These are phyloP conservation scores for Garra rufa DNA, from an alignment of 2,113 vertebrate species.

Conservation along the genomic window DNA sequence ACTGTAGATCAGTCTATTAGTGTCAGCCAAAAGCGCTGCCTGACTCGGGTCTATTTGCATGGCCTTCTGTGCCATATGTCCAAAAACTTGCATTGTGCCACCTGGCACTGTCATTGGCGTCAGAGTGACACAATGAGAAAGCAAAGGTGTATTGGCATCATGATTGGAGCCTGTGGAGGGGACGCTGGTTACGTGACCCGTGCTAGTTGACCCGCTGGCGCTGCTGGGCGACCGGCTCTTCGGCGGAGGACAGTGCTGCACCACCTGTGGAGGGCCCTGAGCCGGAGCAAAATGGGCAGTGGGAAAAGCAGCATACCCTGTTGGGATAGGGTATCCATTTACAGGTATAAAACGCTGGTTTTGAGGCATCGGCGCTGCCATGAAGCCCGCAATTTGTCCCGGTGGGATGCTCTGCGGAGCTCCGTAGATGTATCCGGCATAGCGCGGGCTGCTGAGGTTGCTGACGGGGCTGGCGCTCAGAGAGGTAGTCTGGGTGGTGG, in stretches of 20 bases:
- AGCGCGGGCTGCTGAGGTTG: constrained; percentile 94
- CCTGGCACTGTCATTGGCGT: constrained; percentile 78
- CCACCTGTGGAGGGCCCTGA: constrained; percentile 81
- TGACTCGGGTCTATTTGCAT: constrained; percentile 90
- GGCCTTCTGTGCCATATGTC: constrained; percentile 87
- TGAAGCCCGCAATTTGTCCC: constrained; percentile 86
- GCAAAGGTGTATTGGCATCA: constrained; percentile 94
- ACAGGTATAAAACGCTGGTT: constrained; percentile 95
- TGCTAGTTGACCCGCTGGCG: constrained; percentile 97
- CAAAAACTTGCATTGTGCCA: constrained; percentile 81
- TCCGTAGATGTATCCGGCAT: constrained; percentile 91
- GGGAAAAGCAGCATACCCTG: constrained; percentile 94
- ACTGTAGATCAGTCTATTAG: constrained; percentile 85
- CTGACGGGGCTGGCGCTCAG: constrained; percentile 97
- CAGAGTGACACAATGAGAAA: constrained; percentile 89
- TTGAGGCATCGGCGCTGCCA: constrained; percentile 82
- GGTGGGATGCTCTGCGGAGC: constrained; percentile 81
- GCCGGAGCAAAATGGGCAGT: constrained; percentile 84
- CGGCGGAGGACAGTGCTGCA: constrained; percentile 94
- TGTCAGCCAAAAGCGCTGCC: constrained; percentile 84
- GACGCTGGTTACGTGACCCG: constrained; percentile 93
- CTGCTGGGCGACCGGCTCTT: constrained; percentile 98
- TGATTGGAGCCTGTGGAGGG: constrained; percentile 97
- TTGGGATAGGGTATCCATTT: constrained; percentile 94
- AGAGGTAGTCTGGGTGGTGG: constrained; percentile 98